A percentile compares a stretch with the other conserved stretches of the same genome.
phyloP scores from a whole-genome alignment of 2,113 vertebrate genomes.

The Grammomys dolichurus region DNA sequence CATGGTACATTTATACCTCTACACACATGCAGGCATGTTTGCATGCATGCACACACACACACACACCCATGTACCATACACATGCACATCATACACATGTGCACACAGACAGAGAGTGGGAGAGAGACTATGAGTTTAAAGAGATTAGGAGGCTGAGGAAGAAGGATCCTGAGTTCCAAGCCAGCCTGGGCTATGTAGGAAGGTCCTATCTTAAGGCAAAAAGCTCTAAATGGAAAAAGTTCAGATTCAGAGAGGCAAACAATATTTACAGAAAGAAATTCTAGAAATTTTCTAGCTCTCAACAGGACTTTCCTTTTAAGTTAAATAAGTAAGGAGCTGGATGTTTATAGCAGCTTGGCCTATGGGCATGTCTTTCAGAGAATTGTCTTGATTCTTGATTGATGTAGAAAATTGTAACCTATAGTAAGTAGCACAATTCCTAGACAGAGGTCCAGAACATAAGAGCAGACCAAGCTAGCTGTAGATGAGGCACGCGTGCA shows the following conservation, averaged over 20 bases:
- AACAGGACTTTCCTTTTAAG: slow-evolving; percentile 14
- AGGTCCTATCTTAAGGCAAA: neutral
- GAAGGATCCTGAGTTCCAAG: neutral
- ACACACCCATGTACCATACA: neutral
- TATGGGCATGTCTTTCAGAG: neutral
- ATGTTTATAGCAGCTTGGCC: neutral
- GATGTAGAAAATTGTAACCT: neutral
- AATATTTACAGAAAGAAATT: neutral
- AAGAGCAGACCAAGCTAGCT: neutral
- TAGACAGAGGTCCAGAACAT: neutral
- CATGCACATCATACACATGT: neutral
- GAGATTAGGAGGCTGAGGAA: neutral
- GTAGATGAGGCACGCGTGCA: too few relatives aligned
- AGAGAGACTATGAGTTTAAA: neutral
- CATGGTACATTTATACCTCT: neutral
- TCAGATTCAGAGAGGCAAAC: neutral
- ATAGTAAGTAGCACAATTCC: neutral
- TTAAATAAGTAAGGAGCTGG: neutral
- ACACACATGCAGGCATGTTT: too few relatives aligned
- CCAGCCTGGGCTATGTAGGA: neutral
- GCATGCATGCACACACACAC: neutral
- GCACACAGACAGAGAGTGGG: too few relatives aligned
- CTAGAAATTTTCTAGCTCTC: neutral
- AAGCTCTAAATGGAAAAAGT: neutral
- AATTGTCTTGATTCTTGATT: neutral